Evolutionary conservation across 2,888 invertebrate species (phyloP).

Genomic region (Rambutsinella grinnellia): DNA sequence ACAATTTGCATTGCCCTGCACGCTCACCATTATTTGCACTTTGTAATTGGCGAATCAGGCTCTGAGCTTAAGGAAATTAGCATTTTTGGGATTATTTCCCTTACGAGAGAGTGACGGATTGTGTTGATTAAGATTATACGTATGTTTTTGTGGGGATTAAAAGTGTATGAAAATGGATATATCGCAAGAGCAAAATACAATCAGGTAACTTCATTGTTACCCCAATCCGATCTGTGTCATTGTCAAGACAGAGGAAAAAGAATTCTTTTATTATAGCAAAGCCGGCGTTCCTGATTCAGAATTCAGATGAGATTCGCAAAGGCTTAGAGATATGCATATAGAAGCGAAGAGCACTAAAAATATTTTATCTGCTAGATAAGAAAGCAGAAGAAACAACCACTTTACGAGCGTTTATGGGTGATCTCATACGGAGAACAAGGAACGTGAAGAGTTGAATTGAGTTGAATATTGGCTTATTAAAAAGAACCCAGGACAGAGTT

Average conservation of each 20-base stretch:
- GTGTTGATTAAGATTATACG: background rate
- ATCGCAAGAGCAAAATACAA: background rate
- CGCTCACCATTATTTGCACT: background rate
- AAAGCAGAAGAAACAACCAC: no score
- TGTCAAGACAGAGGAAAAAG: background rate
- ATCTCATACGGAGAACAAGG: no score
- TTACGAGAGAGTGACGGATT: background rate
- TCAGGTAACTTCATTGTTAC: background rate
- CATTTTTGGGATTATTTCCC: background rate
- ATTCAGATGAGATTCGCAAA: no score
- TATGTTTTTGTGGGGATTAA: no score
- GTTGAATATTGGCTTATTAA: no score
- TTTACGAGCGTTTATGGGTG: no score
- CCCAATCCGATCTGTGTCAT: background rate
- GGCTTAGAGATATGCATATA: no score
- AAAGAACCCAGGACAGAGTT: no score
- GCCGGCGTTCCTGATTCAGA: background rate
- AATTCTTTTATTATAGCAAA: background rate
- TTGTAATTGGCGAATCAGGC: background rate
- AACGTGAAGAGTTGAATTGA: no score
- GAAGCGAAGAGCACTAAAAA: no score
- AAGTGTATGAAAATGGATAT: background rate
- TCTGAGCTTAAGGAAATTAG: background rate
- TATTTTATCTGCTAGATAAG: no score
- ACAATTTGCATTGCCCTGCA: no score